Base-by-base conservation (phyloP, 2,888 invertebrate genomes). In the Caenorhabditis sp. region DNA sequence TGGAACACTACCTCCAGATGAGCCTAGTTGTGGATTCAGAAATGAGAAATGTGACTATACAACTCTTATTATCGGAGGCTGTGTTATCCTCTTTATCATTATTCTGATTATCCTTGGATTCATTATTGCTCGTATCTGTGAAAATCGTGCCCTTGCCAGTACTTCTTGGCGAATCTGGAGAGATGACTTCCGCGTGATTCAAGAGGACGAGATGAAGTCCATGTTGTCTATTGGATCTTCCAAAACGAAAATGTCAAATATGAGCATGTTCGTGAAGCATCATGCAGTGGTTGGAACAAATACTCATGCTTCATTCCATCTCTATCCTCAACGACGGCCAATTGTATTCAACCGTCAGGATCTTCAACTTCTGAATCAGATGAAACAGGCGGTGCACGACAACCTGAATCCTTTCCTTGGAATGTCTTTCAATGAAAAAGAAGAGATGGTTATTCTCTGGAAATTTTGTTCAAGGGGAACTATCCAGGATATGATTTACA, bases 351-450 rank as follows among this genome's bases (percentile, higher is more conserved):
- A 69, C 14, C 82, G 91, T 49, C 76, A 84, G 35, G 91, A 91
- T 77, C 59, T 89, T 73, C 87, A 89, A 54, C 77, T 89, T 3
- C 58, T 89, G 19, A 86, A 85, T 24, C 85, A 94, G 93, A 94
- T 98, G 92, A 95, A 97, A 77, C 97, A 98, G 93, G 94, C 98
- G 90, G 95, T 97, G 41, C 98, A 98, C 94, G 97, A 97, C 93
- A 98, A 98, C 93, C 95, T 98, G 87, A 98, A 98, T 94, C 96
- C 96, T 74, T 98, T 98, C 94, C 96, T 98, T 93, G 98, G 98
- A 83, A 89, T 91, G 87, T 87, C 90, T 14, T 91, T 91, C 80
- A 91, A 91, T 70, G 91, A 91, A 70, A 91, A 91, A 61, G 91
- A 91, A 31, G 91, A 91, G 24, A 86, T 91, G 88, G 80, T 90